Conservation (phyloP, 2,113 vertebrate genomes). For the Poeciliopsis retropinna region DNA sequence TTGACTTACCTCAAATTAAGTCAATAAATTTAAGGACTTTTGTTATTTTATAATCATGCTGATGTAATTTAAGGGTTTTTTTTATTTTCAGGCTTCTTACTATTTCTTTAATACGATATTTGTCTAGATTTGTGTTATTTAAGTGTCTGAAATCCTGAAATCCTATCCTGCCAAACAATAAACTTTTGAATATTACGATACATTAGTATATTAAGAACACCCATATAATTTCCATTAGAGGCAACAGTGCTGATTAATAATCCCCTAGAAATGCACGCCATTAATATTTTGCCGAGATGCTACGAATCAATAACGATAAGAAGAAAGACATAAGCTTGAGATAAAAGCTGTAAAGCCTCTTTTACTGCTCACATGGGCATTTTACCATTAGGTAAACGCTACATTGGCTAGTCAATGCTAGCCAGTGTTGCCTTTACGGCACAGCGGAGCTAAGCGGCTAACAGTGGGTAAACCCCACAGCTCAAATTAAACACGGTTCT, state of each 20-base stretch:
- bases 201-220: background rate
- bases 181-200: background rate
- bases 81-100: background rate
- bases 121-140: background rate
- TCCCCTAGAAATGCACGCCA: background rate
- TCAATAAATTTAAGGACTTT: background rate
- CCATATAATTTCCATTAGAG: background rate
- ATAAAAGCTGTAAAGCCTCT: background rate
- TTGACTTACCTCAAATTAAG: background rate
- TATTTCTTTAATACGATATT: background rate
- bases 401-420: conserved; percentile 55
- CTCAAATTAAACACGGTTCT: background rate
- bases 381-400: conserved; percentile 18
- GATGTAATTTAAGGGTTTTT: background rate
- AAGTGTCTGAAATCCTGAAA: background rate
- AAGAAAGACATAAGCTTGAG: background rate
- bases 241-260: background rate
- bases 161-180: background rate
- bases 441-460: conserved; percentile 8
- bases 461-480: background rate
- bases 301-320: background rate
- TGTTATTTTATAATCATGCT: background rate
- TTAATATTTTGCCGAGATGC: background rate
- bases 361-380: background rate
- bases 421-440: conserved; percentile 34